A percentile compares a stretch with the other conserved stretches of the same genome.
Evolutionary conservation across 2,113 vertebrate species (phyloP).

Genomic region (Cinclus mexicanus): DNA sequence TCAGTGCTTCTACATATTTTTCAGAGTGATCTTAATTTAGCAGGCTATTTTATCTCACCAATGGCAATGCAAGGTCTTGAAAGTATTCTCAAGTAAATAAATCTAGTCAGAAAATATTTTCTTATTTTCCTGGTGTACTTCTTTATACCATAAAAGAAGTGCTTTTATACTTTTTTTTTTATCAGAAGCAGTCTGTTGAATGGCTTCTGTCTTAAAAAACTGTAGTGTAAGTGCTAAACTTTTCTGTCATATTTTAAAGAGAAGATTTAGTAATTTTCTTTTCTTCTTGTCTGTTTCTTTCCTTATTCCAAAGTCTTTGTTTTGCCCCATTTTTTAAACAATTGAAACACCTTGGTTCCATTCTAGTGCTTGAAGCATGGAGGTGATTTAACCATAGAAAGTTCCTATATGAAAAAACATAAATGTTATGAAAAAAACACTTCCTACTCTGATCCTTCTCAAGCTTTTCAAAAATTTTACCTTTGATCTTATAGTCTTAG

Average conservation of each 20-base stretch:
- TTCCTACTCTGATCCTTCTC: not conserved
- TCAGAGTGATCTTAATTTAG: not conserved
- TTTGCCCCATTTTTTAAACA: not conserved
- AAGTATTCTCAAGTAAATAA: not conserved
- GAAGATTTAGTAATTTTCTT: not conserved
- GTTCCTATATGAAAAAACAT: not conserved
- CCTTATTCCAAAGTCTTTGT: not conserved
- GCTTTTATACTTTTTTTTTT: not conserved
- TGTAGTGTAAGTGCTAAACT: not conserved
- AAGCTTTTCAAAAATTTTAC: not conserved
- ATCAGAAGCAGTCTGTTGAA: not conserved
- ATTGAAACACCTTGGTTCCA: not conserved
- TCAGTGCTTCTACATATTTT: not conserved
- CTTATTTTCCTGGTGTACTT: not conserved
- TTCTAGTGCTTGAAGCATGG: not conserved
- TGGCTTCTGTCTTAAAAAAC: not conserved
- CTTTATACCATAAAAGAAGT: not conserved
- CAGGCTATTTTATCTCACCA: not conserved
- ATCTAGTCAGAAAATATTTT: not conserved
- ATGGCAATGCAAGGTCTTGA: not conserved
- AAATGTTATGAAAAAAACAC: not conserved
- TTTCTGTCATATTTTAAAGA: not conserved
- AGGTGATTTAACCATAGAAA: not conserved
- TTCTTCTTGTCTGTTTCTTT: not conserved
- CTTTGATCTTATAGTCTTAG: not conserved